Base-by-base conservation (phyloP, 2,888 invertebrate genomes). In the Diplolepis rosae region DNA sequence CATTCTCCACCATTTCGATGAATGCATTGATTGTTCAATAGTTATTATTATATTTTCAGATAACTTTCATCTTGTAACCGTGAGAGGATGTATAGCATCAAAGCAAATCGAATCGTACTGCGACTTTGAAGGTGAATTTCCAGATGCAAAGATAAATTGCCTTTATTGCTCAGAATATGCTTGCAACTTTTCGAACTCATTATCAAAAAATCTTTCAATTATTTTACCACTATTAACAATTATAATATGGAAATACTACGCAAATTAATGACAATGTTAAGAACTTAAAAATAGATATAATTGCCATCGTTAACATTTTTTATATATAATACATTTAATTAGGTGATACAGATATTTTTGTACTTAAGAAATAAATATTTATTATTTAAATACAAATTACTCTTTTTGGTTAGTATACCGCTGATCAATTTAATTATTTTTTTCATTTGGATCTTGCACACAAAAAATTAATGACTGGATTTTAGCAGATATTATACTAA, bases 1-100 rank as follows among this genome's bases (percentile, higher is more conserved):
- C 15, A 22, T 18, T n/a, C 13, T 9, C 7, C 15, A 35, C 9
- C n/a, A 54, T 30, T 3, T 54, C 5, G 7, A 22, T 32, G 11
- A n/a, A 61, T 27, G 18, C 22, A 11, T 24, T 30, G n/a, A 66
- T 48, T 30, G 11, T 11, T 48, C 5, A 15, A 9, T 42, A 48
- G 27, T 15, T 24, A 30, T 50, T 50, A 13, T 30, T n/a, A 18
- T 1, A 27, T 24, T 75, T 72, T 39, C 39, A 76, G 74, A 75
- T 51, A 54, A 66, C 9, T 69, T 67, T 30, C 67, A 65, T 28
- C 69, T 68, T 30, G 51, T 70, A 65, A 76, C 76, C 5, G 67
- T 74, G 18, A 67, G 76, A 71, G 74, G 69, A 72, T 76, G 74
- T 45, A 68, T 76, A 13, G 56, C 74, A 45, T 69, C 72, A 5